Conservation (phyloP, 1,140 invertebrate species). For the Leptopilina clavipes region DNA sequence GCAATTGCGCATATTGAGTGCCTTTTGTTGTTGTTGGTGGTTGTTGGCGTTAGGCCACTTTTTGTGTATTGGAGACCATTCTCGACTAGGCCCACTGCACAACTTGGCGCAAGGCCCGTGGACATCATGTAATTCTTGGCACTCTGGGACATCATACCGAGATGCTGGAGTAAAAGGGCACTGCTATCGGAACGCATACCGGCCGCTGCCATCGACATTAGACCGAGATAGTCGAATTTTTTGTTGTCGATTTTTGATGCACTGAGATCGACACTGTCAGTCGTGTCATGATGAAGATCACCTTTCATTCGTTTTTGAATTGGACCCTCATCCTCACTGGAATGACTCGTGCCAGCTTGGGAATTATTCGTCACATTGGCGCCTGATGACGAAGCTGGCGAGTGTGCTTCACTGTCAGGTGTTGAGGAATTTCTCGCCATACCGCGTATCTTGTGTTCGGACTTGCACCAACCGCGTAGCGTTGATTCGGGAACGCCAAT, state of each 20-base stretch:
- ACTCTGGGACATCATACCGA: conserved; percentile 48
- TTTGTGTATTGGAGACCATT: conserved; percentile 68
- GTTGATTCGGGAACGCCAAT: conserved; percentile 90
- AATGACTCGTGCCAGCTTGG: conserved; percentile 36
- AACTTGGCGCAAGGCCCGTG: background rate
- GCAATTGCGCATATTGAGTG: conserved; percentile 50
- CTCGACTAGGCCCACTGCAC: conserved; percentile 65
- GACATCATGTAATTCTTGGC: background rate
- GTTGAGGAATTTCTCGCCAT: conserved; percentile 80
- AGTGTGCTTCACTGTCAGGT: conserved; percentile 79
- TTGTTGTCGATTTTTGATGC: conserved; percentile 35
- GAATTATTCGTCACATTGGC: conserved; percentile 57
- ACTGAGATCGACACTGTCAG: conserved; percentile 36
- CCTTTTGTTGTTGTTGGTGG: conserved; percentile 29
- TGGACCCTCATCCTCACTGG: conserved; percentile 63
- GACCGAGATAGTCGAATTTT: conserved; percentile 47
- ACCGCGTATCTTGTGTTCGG: conserved; percentile 84
- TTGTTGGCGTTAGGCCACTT: conserved; percentile 19
- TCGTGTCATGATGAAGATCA: conserved; percentile 32
- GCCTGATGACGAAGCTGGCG: conserved; percentile 74
- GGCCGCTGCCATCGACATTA: conserved; percentile 48
- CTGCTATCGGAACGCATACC: conserved; percentile 59
- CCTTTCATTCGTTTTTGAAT: conserved; percentile 52
- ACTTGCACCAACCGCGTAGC: conserved; percentile 89
- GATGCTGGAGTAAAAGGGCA: conserved; percentile 57